Evolutionary conservation across 2,113 vertebrate species (phyloP).

Genomic region (Mustela nigripes): DNA sequence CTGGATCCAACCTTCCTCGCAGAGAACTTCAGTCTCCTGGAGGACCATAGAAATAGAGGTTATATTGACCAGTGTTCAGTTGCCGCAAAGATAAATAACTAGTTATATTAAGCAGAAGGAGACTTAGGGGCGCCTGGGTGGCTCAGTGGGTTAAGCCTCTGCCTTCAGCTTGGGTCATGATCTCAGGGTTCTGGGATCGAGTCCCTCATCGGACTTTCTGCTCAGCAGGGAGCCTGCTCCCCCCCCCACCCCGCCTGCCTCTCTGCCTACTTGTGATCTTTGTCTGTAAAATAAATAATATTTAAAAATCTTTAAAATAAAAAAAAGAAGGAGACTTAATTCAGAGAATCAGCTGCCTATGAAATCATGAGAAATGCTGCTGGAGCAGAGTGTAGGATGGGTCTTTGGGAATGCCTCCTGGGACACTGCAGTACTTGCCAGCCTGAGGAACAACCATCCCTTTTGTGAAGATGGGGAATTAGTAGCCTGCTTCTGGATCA

Average conservation of each 20-base stretch:
- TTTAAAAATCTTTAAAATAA: too few species aligned
- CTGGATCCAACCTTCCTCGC: not conserved
- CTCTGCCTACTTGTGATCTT: too few species aligned
- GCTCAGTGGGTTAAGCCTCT: too few species aligned
- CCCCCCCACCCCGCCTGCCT: too few species aligned
- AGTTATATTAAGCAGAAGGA: slow-evolving; percentile 33
- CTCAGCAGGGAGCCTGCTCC: too few species aligned
- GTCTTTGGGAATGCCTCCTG: not conserved
- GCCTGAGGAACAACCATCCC: not conserved
- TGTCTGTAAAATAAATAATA: too few species aligned
- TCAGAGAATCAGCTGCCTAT: not conserved
- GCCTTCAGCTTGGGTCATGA: too few species aligned
- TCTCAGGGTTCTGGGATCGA: too few species aligned
- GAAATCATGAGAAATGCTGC: not conserved
- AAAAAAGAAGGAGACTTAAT: not conserved
- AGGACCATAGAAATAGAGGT: not conserved
- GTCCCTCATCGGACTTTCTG: too few species aligned
- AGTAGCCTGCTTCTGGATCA: not conserved
- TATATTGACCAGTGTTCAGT: not conserved
- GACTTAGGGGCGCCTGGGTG: not conserved
- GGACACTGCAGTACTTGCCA: not conserved
- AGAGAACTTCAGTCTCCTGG: not conserved
- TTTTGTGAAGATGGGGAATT: not conserved
- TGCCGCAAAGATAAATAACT: not conserved
- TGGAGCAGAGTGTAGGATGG: not conserved